Percentiles rank a stretch among this genome's conserved stretches.
phyloP scores from a whole-genome alignment of 2,888 invertebrate species.

The Pristionchus arcanus region DNA sequence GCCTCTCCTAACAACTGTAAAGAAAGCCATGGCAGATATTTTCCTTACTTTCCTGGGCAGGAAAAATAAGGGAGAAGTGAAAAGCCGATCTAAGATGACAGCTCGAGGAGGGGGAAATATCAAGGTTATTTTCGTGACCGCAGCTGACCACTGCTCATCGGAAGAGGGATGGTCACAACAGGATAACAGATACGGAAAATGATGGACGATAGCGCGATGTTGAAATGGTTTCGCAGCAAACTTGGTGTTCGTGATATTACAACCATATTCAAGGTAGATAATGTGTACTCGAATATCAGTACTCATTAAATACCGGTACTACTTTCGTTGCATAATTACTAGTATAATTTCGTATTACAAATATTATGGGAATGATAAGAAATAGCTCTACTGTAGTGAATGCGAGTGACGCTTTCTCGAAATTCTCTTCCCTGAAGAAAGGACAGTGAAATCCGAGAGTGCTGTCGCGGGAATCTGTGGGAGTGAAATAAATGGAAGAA shows the following conservation, averaged over 20 bases:
- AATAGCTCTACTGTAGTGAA: too few relatives aligned
- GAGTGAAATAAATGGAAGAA: conserved; percentile 47
- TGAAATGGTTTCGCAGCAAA: neutral
- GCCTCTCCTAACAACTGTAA: neutral
- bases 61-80: neutral
- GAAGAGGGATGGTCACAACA: neutral
- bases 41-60: too few relatives aligned
- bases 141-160: neutral
- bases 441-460: conserved; percentile 25
- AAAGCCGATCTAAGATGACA: neutral
- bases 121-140: neutral
- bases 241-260: neutral
- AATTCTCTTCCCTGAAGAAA: neutral
- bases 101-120: neutral
- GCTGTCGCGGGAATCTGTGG: neutral
- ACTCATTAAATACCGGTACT: too few relatives aligned
- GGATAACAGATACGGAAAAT: neutral
- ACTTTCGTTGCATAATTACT: too few relatives aligned
- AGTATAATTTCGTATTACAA: too few relatives aligned
- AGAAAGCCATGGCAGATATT: too few relatives aligned
- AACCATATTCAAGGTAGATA: too few relatives aligned
- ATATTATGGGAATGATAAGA: too few relatives aligned
- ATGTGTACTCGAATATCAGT: too few relatives aligned
- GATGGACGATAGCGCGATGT: neutral
- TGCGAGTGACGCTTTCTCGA: neutral